Evolutionary conservation across 2,797 vertebrate genomes (phyloP).

Genomic region (Myotis pilosus): DNA sequence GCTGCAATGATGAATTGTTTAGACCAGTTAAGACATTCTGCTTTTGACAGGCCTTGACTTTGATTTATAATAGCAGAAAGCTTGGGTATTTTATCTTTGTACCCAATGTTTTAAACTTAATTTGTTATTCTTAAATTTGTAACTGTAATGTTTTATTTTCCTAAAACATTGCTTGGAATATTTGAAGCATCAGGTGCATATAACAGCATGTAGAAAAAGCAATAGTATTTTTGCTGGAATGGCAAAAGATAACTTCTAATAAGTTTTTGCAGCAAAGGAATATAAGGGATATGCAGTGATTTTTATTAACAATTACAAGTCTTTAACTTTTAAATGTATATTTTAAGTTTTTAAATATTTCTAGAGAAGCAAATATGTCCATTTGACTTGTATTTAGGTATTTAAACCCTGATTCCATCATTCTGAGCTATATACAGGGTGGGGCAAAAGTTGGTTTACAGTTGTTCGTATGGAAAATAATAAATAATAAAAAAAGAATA

Average conservation of each 20-base stretch:
- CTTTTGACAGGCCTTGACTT: neutral
- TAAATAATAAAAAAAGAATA: neutral
- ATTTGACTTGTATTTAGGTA: neutral
- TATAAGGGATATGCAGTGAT: neutral
- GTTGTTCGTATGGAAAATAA: neutral
- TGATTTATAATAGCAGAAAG: neutral
- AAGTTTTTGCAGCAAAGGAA: slow-evolving; percentile 2
- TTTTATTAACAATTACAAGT: slow-evolving; percentile 3
- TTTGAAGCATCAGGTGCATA: neutral
- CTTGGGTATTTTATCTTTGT: neutral
- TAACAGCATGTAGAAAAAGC: neutral
- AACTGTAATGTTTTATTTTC: slow-evolving; percentile 3
- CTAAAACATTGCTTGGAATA: slow-evolving; percentile 23
- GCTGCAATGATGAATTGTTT: neutral
- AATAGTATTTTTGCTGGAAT: neutral
- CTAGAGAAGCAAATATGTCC: neutral
- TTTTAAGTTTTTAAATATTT: neutral
- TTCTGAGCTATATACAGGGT: neutral
- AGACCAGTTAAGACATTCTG: neutral
- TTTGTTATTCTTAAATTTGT: slow-evolving; percentile 4
- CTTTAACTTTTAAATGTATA: slow-evolving; percentile 21
- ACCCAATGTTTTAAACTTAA: slow-evolving; percentile 5
- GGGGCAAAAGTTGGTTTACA: neutral
- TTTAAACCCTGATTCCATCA: slow-evolving; percentile 18
- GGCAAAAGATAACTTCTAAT: neutral